phyloP scores from a whole-genome alignment of 53 echinoderm and acorn worm genomes.

The Actinopyga echinites region DNA sequence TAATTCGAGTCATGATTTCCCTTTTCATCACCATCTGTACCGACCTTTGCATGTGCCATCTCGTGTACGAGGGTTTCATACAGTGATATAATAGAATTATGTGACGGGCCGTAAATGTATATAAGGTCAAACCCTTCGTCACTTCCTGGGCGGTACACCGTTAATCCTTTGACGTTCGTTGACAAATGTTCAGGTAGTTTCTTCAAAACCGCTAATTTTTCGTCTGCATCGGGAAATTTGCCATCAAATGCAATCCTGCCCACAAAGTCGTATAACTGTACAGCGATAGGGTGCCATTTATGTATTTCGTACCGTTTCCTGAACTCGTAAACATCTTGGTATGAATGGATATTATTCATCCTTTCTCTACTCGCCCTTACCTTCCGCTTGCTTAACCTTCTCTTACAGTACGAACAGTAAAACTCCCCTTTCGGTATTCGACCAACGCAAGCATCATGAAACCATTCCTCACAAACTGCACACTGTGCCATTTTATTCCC shows the following conservation, averaged over 20 bases:
- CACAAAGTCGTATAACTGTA: background rate
- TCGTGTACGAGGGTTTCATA: slow-evolving; percentile 30
- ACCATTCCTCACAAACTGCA: slow-evolving; percentile 24
- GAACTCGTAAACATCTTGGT: background rate
- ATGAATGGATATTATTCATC: background rate
- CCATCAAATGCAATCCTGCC: background rate
- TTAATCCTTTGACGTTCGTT: background rate
- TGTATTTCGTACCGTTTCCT: background rate
- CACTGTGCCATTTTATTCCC: slow-evolving; percentile 1
- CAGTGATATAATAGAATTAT: background rate
- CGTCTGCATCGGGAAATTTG: background rate
- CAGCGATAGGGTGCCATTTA: slow-evolving; percentile 1
- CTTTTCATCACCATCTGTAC: no score
- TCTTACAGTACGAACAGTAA: slow-evolving; percentile 1
- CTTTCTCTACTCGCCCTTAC: background rate
- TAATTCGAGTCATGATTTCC: background rate
- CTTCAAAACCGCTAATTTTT: background rate
- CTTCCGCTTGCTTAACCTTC: background rate
- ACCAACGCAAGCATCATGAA: background rate
- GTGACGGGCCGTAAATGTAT: background rate
- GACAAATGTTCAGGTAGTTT: background rate
- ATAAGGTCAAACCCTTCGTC: background rate
- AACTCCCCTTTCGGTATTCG: background rate
- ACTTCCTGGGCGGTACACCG: background rate
- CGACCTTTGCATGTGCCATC: slow-evolving; percentile 19